Base-by-base conservation (phyloP, 1,140 invertebrate genomes). In the Aplysia californica region DNA sequence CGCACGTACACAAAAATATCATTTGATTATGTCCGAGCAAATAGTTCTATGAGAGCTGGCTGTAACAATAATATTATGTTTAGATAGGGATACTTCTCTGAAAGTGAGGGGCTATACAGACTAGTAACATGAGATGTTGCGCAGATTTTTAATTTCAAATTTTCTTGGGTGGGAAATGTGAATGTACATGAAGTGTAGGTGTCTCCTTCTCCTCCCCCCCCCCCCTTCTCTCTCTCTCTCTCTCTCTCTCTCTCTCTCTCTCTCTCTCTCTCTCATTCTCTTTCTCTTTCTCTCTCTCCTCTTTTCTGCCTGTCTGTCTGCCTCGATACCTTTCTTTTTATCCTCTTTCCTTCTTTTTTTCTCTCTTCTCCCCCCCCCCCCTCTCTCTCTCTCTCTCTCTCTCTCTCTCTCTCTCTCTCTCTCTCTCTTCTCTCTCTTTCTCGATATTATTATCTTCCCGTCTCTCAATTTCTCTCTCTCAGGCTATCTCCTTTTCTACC, bases 171-270 rank as follows among this genome's bases (percentile, higher is more conserved):
- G n/a, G n/a, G n/a, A n/a, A n/a, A n/a, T n/a, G n/a, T n/a, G n/a
- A n/a, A 50, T 50, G n/a, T 50, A 15, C 44, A 15, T 50, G 15
- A 15, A 50, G 44, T 61, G 59, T 29, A 29, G 26, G 10, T 61
- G 59, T 29, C 59, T 61, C 59, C 59, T 61, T 26, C 59, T 61
- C 59, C 59, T 61, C 59, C 59, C 59, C 26, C 59, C 26, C 26
- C 59, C 26, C 26, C 59, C 26, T 10, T 61, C 26, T 61, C 26
- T 29, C 59, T 26, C 26, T 26, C 26, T 29, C 26, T 26, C 26
- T 26, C 26, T 61, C 59, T 26, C 29, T 26, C 59, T 61, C 59
- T 26, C 29, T 26, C 59, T 61, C 59, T 26, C 26, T 26, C 59
- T 29, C 26, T 26, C 26, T 26, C 59, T 29, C 59, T 26, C 26